These are phyloP conservation scores for Pediacus dermestoides DNA, from an alignment of 2,888 invertebrate species.

Conservation along the genomic window DNA sequence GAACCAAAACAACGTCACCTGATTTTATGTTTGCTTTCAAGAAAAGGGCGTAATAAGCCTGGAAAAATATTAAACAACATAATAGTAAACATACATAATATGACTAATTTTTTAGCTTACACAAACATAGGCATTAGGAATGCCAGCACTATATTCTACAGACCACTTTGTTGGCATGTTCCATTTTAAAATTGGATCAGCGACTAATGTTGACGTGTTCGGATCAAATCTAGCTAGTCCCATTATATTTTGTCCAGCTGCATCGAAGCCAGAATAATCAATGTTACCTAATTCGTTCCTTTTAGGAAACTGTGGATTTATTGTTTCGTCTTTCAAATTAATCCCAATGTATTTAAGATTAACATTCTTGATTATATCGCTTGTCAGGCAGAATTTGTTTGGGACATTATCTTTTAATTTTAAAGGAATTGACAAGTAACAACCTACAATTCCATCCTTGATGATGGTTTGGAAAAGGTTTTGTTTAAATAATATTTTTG, in stretches of 20 bases:
- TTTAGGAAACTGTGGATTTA: constrained; percentile 29
- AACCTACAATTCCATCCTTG: constrained; percentile 51
- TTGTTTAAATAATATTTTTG: constrained; percentile 60
- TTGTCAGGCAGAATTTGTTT: constrained; percentile 22
- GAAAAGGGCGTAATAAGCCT: constrained; percentile 49
- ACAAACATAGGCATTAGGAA: constrained; percentile 76
- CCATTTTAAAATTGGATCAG: constrained; percentile 57
- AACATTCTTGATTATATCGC: constrained; percentile 31
- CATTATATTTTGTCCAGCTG: constrained; percentile 63
- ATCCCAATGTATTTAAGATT: constrained; percentile 41
- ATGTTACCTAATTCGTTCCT: constrained; percentile 43
- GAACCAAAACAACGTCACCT: constrained; percentile 54
- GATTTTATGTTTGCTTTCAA: constrained; percentile 41
- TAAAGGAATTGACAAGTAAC: constrained; percentile 36
- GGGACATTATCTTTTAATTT: constrained; percentile 36
- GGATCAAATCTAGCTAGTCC: constrained; percentile 54
- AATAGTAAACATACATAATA: constrained; percentile 8
- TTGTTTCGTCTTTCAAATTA: constrained; percentile 43
- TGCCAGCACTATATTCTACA: constrained; percentile 70
- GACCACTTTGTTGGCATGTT: constrained; percentile 68
- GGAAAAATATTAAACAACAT: constrained; percentile 35
- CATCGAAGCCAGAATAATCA: constrained; percentile 41
- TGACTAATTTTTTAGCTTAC: constrained; percentile 33
- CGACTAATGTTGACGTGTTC: constrained; percentile 37
- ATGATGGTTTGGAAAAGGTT: constrained; percentile 78